Evolutionary conservation across 2,797 vertebrate genomes (phyloP).

Genomic region (Coracias cyanogaster): DNA sequence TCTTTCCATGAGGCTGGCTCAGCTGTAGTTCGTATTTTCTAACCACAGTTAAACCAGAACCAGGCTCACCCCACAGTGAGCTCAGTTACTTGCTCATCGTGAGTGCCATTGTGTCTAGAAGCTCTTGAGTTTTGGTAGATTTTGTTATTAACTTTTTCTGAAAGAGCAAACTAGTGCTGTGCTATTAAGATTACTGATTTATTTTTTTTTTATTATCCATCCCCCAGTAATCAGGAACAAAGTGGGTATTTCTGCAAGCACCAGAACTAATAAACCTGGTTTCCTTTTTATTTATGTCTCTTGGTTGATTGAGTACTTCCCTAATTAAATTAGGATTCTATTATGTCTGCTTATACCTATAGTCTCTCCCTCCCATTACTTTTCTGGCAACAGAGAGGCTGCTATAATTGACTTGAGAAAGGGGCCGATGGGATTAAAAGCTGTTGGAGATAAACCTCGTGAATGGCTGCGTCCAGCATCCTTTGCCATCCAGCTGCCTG

Average conservation of each 20-base stretch:
- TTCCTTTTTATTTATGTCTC: conserved; percentile 55
- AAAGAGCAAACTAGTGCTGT: background rate
- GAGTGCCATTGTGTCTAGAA: fast-evolving
- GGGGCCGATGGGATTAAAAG: background rate
- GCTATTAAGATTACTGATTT: background rate
- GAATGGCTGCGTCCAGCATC: background rate
- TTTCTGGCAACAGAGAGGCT: conserved; percentile 11
- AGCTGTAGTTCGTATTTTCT: background rate
- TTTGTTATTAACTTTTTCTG: background rate
- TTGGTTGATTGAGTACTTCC: conserved; percentile 54
- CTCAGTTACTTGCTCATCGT: background rate
- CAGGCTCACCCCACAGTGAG: background rate
- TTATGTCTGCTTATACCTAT: conserved; percentile 57
- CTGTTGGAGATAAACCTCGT: background rate
- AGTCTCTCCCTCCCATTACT: conserved; percentile 19
- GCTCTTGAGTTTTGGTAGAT: background rate
- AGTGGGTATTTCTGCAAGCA: conserved; percentile 34
- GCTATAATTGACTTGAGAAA: conserved; percentile 32
- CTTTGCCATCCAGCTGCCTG: background rate
- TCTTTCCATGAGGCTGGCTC: background rate
- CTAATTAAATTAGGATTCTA: conserved; percentile 64
- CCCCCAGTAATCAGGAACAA: background rate
- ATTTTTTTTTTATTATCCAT: background rate
- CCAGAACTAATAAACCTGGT: conserved; percentile 57
- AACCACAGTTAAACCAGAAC: background rate